A percentile compares a stretch with the other conserved stretches of the same genome.
Conservation (phyloP, 2,797 vertebrate genomes). For the Bovichtus variegatus region DNA sequence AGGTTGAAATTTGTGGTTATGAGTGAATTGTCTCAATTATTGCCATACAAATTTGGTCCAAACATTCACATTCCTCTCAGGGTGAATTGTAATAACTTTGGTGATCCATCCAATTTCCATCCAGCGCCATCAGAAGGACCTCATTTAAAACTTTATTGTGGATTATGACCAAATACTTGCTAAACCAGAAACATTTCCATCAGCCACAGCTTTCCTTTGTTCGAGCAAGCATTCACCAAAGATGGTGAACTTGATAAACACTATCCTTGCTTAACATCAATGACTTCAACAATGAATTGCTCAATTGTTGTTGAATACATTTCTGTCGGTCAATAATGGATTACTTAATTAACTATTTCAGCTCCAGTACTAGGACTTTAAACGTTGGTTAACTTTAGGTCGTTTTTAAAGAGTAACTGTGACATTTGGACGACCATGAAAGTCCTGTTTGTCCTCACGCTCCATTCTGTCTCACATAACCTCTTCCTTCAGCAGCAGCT, state of each 20-base stretch:
- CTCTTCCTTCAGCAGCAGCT: slow-evolving; percentile 34
- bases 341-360: not conserved
- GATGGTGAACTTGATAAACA: not conserved
- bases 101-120: not conserved
- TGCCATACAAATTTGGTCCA: not conserved
- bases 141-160: not conserved
- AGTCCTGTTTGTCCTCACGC: slow-evolving; percentile 5
- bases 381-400: not conserved
- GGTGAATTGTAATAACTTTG: not conserved
- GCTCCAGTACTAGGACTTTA: not conserved
- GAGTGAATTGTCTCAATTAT: too few species aligned
- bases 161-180: not conserved
- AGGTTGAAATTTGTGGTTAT: too few species aligned
- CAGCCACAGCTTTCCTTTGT: not conserved
- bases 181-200: not conserved
- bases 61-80: not conserved
- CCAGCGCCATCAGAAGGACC: not conserved
- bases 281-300: not conserved
- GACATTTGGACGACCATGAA: not conserved
- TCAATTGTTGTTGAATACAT: not conserved
- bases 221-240: not conserved
- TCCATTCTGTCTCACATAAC: not conserved
- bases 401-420: not conserved
- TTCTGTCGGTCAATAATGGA: not conserved
- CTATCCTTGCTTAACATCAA: not conserved